Percentiles rank a stretch among this genome's conserved stretches.
Conservation (phyloP, 2,888 invertebrate genomes). For the Priocnemis perturbator region DNA sequence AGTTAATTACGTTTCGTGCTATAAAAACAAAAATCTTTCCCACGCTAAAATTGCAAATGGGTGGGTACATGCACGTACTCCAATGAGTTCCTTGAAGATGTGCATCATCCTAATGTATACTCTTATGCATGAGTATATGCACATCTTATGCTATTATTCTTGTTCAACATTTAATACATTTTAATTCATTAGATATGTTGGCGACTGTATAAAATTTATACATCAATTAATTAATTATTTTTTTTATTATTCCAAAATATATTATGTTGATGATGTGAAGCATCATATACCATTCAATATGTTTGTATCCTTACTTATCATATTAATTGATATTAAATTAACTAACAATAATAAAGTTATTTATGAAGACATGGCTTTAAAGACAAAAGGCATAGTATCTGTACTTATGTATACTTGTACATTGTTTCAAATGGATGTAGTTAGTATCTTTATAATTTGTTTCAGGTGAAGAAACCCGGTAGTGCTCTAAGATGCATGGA, state of each 20-base stretch:
- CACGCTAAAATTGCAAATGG: constrained; percentile 55
- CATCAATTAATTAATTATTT: neutral
- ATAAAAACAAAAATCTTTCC: constrained; percentile 65
- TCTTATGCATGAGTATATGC: constrained; percentile 32
- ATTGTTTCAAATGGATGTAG: too few species aligned
- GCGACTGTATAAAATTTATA: neutral
- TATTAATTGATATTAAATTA: too few species aligned
- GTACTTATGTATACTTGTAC: too few species aligned
- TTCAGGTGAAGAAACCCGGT: constrained; percentile 39
- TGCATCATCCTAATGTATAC: constrained; percentile 20
- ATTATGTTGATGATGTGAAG: too few species aligned
- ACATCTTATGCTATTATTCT: too few species aligned
- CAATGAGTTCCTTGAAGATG: neutral
- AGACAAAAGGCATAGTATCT: too few species aligned
- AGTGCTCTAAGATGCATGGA: constrained; percentile 21
- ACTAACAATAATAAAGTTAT: too few species aligned
- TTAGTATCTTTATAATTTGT: constrained; percentile 12
- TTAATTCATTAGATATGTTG: neutral
- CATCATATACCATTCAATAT: too few species aligned
- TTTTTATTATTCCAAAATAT: too few species aligned
- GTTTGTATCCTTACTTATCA: too few species aligned
- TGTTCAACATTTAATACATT: neutral
- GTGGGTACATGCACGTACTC: constrained; percentile 8
- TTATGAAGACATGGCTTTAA: too few species aligned
- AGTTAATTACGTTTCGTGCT: constrained; percentile 67